Percentiles rank a stretch among this genome's conserved stretches.
Evolutionary conservation across 2,797 vertebrate species (phyloP).

Genomic region (Tiaroga cobitis): DNA sequence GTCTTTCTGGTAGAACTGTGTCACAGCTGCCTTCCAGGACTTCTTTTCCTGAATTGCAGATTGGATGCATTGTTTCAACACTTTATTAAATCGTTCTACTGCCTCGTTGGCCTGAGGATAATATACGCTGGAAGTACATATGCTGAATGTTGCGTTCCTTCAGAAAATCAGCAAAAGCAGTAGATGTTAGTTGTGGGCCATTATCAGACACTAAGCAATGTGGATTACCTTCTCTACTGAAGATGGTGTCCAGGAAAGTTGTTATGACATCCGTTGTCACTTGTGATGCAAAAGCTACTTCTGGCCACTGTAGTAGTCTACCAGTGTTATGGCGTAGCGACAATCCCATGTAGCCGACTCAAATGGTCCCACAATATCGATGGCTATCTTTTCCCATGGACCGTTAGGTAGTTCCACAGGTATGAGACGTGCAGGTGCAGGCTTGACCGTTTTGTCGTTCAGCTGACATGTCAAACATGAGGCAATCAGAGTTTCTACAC

Average conservation of each 20-base stretch:
- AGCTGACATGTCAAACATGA: conserved; percentile 24
- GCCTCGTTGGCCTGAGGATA: no score
- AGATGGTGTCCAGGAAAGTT: conserved; percentile 22
- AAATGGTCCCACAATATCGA: conserved; percentile 22
- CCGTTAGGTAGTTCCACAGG: not conserved
- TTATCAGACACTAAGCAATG: conserved; percentile 31
- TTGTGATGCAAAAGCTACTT: conserved; percentile 16
- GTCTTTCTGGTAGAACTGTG: no score
- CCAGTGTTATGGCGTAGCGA: conserved; percentile 4
- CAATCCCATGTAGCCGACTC: conserved; percentile 4
- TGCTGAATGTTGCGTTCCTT: not conserved
- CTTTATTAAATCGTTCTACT: no score
- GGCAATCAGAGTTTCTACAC: not conserved
- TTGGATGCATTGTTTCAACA: no score
- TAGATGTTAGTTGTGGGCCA: conserved; percentile 31
- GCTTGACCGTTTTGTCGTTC: conserved; percentile 25
- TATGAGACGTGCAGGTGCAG: conserved; percentile 17
- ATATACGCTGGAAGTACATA: no score
- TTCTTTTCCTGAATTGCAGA: no score
- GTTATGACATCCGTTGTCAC: conserved; percentile 14
- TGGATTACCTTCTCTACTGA: conserved; percentile 27
- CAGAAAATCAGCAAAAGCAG: conserved; percentile 27
- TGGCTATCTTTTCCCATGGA: conserved; percentile 34
- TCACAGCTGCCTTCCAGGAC: not conserved
- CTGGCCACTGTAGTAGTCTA: conserved; percentile 30